These are phyloP conservation scores for Exocentrus adspersus DNA, from an alignment of 2,888 invertebrate species.

Conservation along the genomic window DNA sequence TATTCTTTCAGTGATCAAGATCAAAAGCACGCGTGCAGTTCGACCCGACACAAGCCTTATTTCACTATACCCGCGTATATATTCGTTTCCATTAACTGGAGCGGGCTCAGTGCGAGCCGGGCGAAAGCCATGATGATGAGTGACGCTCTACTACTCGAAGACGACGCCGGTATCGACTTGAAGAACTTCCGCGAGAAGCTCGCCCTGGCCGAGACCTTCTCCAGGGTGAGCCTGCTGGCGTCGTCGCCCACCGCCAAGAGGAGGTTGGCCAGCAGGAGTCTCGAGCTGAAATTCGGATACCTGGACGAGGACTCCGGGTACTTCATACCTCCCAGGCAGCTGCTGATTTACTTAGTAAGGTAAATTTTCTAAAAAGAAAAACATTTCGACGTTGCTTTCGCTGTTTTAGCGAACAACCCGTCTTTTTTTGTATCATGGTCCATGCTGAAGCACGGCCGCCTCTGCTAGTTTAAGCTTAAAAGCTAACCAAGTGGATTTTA, in stretches of 20 bases:
- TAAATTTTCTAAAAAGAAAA: conserved; percentile 45
- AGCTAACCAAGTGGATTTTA: no score
- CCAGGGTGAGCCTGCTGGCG: conserved; percentile 69
- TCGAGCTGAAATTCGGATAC: conserved; percentile 65
- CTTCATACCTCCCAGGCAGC: conserved; percentile 71
- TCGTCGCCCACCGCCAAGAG: conserved; percentile 68
- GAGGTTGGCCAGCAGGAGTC: conserved; percentile 67
- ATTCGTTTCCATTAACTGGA: background rate
- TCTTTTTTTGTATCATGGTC: no score
- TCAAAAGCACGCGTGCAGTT: no score
- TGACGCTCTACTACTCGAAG: no score
- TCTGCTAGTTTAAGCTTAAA: no score
- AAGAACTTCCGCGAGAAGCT: conserved; percentile 61
- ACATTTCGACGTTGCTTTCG: no score
- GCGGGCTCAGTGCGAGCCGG: background rate
- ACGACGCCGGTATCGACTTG: conserved; percentile 33
- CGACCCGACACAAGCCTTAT: no score
- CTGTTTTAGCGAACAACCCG: no score
- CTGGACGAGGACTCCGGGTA: conserved; percentile 59
- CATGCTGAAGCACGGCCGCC: no score
- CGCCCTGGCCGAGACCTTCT: conserved; percentile 69
- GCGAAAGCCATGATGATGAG: no score
- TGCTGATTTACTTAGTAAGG: conserved; percentile 74
- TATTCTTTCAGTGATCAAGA: conserved; percentile 33
- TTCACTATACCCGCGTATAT: no score